Base-by-base conservation (phyloP, 2,888 invertebrate genomes). In the Rugalucina vietnamica region DNA sequence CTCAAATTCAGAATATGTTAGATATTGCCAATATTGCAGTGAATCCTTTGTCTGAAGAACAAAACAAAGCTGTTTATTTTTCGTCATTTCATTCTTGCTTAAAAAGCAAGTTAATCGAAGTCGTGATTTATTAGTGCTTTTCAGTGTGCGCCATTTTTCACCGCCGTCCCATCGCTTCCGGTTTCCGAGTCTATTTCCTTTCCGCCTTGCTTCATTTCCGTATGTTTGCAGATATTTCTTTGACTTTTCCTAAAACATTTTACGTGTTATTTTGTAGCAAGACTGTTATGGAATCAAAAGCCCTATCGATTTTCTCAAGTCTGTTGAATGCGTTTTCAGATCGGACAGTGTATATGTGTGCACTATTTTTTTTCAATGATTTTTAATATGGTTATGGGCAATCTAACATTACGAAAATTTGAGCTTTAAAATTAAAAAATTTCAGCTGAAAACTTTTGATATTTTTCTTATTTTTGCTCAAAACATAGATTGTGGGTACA, bases 181-280 rank as follows among this genome's bases (percentile, higher is more conserved):
- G 85, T 81, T 85, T 87, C 87, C 85, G 87, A 87, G 79, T 79
- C 77, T 72, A 87, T 87, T 87, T 87, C 87, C 87, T 83, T 81
- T 83, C 43, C 73, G 85, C 85, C 83, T 82, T 85, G 85, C 85
- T 82, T 87, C 87, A 87, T 87, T 87, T 87, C 87, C 87, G 85
- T 81, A 43, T 72, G 73, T 71, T 69, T 85, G 85, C 85, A 84
- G 83, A 57, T 80, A 77, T 79, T 83, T 71, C 79, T 84, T 84
- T 83, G 83, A 87, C 73, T 70, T 71, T 77, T 60, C 76, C 82
- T 87, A 87, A 87, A 85, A 83, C 87, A 84, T 84, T 87, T 87
- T 85, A 85, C 85, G 79, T 87, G 87, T 87, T 84, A 81, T 78
- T 78, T 78, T 36, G 36, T 65, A 34, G 34, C 32, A 65, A 29